Evolutionary conservation across 2,888 invertebrate genomes (phyloP), one percentile per base, ranked within the genome.

Genomic region (Orthosia gothica): DNA sequence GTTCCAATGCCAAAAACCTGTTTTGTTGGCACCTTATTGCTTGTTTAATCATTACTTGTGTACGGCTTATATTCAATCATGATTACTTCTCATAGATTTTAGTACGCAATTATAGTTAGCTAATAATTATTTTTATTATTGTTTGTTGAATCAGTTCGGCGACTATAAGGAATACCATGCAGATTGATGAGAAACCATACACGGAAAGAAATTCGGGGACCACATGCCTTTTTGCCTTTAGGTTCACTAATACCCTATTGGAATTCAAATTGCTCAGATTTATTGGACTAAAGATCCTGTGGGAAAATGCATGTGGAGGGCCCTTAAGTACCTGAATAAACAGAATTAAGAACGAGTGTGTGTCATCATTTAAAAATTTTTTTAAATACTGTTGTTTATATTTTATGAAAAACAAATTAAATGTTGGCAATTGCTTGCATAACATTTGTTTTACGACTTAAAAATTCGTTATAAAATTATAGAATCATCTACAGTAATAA

Each of bases 41-140:
- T 74, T 62, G 68, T 70, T 90, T 84, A 86, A 90, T 91, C 82
- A 86, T 85, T 84, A 70, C 74, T 74, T 81, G 73, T 66, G 58
- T 84, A 70, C 52, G 59, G 64, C 54, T 52, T 64, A 26, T 61
- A 54, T 61, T 64, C 54, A 59, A 68, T 71, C 64, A 67, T 72
- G 63, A 70, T 73, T 26, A 68, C 49, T 84, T 81, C 71, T 54
- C 55, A 26, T 59, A 20, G 26, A 57, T 72, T 71, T 71, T 57
- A 16, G 58, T 66, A 32, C 23, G 57, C 40, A 16, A 61, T 59
- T 4, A 59, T 59, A 58, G 12, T n/a, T 54, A 40, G 15, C 40
- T 12, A 23, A 26, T 66, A 75, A 23, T 20, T 45, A 5, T 0
- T 20, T 45, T 47, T 45, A 47, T 23, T 54, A 40, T 40, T 40